Evolutionary conservation across 1,140 invertebrate species (phyloP).

Genomic region (Cardiocondyla obscurior): DNA sequence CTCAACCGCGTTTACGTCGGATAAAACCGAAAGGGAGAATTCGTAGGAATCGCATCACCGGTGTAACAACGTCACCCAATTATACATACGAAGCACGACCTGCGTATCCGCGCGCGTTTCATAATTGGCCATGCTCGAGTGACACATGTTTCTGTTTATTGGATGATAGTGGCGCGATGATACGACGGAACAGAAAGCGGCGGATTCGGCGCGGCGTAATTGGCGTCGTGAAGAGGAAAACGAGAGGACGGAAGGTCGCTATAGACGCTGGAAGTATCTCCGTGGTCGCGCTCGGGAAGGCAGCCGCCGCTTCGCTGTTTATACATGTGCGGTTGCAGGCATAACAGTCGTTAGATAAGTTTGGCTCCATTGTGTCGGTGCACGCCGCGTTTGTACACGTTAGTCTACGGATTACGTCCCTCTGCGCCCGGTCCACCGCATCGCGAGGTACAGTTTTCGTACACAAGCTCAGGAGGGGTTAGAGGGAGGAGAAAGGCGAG

Average conservation of each 20-base stretch:
- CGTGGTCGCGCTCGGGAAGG: slow-evolving; percentile 60
- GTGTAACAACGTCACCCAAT: slow-evolving; percentile 19
- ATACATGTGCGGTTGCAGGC: slow-evolving; percentile 62
- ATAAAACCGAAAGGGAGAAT: neutral
- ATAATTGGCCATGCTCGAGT: slow-evolving; percentile 52
- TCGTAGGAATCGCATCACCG: slow-evolving; percentile 2
- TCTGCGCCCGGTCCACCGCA: no score
- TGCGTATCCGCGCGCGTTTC: slow-evolving; percentile 3
- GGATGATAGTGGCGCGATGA: slow-evolving; percentile 22
- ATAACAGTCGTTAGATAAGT: slow-evolving; percentile 52
- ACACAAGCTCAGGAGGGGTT: neutral
- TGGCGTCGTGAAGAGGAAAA: slow-evolving; percentile 59
- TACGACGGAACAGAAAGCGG: slow-evolving; percentile 26
- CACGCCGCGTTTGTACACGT: neutral
- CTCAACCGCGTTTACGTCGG: neutral
- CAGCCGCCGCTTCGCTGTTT: slow-evolving; percentile 64
- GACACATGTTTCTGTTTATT: slow-evolving; percentile 41
- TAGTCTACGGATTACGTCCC: slow-evolving; percentile 16
- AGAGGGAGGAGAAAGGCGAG: no score
- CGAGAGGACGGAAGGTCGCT: slow-evolving; percentile 56
- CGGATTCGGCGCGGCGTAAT: slow-evolving; percentile 38
- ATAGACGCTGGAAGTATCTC: slow-evolving; percentile 62
- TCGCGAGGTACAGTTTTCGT: slow-evolving; percentile 13
- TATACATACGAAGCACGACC: neutral
- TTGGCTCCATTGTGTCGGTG: slow-evolving; percentile 6